These are phyloP conservation scores for Lates japonicus DNA, from an alignment of 2,797 vertebrate species.

Conservation along the genomic window DNA sequence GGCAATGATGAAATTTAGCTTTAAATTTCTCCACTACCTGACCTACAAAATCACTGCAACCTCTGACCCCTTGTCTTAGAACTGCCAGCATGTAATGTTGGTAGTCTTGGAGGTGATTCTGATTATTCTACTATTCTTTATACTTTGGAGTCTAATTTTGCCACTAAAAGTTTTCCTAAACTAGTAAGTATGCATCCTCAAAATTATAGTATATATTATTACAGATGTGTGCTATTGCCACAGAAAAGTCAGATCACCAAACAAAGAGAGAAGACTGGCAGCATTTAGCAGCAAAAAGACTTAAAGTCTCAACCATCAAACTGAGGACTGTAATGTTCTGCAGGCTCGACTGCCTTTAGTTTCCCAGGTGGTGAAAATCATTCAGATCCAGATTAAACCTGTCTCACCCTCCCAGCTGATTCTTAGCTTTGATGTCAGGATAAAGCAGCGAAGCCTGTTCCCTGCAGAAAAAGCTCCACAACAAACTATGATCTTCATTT, in stretches of 20 bases:
- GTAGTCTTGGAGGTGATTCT: background rate
- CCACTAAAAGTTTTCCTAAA: too few relatives aligned
- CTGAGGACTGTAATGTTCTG: background rate
- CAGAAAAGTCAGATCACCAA: background rate
- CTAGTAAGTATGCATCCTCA: too few relatives aligned
- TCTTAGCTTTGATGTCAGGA: slow-evolving; percentile 55
- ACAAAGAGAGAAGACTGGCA: background rate
- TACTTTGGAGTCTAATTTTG: background rate
- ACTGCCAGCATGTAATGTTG: background rate
- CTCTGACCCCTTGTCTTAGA: background rate
- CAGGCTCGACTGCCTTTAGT: slow-evolving; percentile 5
- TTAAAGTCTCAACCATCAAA: background rate
- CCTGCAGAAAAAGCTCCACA: slow-evolving; percentile 43
- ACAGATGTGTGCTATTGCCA: background rate
- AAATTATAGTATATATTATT: too few relatives aligned
- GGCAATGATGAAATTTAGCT: slow-evolving; percentile 11
- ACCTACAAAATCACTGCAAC: background rate
- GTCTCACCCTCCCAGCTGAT: slow-evolving; percentile 19
- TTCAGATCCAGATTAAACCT: slow-evolving; percentile 45
- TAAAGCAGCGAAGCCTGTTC: slow-evolving; percentile 36
- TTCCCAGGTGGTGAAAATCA: slow-evolving; percentile 31
- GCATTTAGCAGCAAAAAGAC: background rate
- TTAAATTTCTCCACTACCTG: background rate
- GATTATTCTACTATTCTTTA: background rate
- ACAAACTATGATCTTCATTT: slow-evolving; percentile 36